A percentile compares a stretch with the other conserved stretches of the same genome.
These are phyloP conservation scores for Columba livia DNA, from an alignment of 2,113 vertebrate species.

Conservation along the genomic window DNA sequence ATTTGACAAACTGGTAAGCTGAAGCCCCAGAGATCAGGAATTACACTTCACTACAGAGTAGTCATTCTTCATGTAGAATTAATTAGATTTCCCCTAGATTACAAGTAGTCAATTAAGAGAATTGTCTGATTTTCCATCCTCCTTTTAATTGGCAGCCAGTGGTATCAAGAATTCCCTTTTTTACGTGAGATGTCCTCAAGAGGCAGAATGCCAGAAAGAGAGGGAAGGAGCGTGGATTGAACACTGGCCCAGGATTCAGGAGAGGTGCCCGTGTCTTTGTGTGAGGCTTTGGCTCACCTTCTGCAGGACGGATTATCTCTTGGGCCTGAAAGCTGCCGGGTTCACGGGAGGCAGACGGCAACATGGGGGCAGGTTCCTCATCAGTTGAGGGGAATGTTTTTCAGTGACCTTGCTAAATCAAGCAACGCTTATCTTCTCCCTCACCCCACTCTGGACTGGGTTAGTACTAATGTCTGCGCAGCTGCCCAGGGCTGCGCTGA, in stretches of 20 bases:
- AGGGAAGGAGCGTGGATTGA: background rate
- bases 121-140: constrained; percentile 45
- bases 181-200: background rate
- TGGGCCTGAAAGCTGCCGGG: background rate
- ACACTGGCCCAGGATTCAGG: background rate
- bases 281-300: background rate
- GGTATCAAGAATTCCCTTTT: background rate
- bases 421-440: background rate
- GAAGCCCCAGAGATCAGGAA: constrained; percentile 44
- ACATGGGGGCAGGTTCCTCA: background rate
- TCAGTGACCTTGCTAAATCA: background rate
- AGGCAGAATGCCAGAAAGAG: background rate
- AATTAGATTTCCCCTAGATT: constrained; percentile 66
- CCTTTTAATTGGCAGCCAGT: background rate
- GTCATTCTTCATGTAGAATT: constrained; percentile 52
- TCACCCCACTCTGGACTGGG: background rate
- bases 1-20: constrained; percentile 47
- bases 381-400: background rate
- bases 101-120: constrained; percentile 39
- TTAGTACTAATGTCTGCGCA: background rate
- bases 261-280: background rate
- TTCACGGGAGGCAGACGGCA: background rate
- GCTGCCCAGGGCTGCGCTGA: background rate
- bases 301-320: background rate
- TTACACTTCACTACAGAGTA: constrained; percentile 39